A percentile compares a stretch with the other conserved stretches of the same genome.
phyloP scores from a whole-genome alignment of 2,888 invertebrate species.

The Gortyna flavago region DNA sequence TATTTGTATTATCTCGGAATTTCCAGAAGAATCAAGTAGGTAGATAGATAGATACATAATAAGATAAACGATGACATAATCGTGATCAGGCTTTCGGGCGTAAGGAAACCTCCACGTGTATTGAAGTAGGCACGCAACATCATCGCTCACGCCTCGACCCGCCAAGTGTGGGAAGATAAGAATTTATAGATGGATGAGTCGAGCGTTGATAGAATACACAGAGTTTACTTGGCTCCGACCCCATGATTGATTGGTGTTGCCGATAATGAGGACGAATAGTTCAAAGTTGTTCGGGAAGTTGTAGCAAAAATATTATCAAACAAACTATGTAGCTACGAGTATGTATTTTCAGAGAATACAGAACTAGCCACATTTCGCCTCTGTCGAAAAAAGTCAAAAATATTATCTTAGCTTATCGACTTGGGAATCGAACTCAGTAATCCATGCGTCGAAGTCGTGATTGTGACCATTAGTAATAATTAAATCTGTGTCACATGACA shows the following conservation, averaged over 20 bases:
- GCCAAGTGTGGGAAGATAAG: conserved; percentile 82
- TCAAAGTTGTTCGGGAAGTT: conserved; percentile 70
- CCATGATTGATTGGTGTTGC: conserved; percentile 83
- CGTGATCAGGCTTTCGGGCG: conserved; percentile 56
- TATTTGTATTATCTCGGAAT: conserved; percentile 27
- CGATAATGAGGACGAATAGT: conserved; percentile 73
- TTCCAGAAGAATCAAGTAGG: conserved; percentile 33
- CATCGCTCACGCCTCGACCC: conserved; percentile 83
- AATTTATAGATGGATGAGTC: conserved; percentile 86
- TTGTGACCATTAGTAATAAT: conserved; percentile 4
- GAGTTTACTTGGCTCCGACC: conserved; percentile 77
- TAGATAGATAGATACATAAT: conserved; percentile 34
- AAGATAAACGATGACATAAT: conserved; percentile 64
- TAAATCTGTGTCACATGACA: not conserved
- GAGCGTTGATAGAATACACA: conserved; percentile 85
- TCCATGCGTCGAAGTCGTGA: not conserved
- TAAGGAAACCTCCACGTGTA: conserved; percentile 68
- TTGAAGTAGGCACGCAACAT: conserved; percentile 80
- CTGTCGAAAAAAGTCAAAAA: not conserved
- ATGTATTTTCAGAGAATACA: not conserved
- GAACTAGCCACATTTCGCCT: not conserved
- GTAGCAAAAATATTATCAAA: conserved; percentile 9
- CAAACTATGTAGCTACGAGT: not conserved
- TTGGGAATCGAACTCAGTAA: not conserved
- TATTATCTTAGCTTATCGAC: not conserved